phyloP scores from a whole-genome alignment of 2,888 invertebrate species.

The Epirrita christyi region DNA sequence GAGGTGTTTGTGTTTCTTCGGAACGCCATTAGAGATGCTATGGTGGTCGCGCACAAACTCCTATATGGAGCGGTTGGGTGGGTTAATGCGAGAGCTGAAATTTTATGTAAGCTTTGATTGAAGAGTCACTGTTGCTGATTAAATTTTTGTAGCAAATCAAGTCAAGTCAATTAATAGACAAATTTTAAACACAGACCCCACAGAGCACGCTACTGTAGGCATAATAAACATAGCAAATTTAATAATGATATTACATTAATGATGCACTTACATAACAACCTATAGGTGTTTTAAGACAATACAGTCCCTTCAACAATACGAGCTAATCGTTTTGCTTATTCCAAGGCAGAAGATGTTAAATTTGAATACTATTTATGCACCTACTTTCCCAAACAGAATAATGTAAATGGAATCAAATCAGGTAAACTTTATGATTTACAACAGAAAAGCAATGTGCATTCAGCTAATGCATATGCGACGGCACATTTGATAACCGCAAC shows the following conservation, averaged over 20 bases:
- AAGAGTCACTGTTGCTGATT: background rate
- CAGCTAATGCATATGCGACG: constrained; percentile 57
- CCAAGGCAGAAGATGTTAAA: background rate
- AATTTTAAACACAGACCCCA: too few relatives aligned
- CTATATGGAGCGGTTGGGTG: constrained; percentile 28
- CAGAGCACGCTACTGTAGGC: too few relatives aligned
- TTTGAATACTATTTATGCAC: background rate
- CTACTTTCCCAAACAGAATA: background rate
- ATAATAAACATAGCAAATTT: too few relatives aligned
- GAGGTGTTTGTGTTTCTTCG: constrained; percentile 78
- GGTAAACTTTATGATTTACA: constrained; percentile 4
- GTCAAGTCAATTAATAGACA: too few relatives aligned
- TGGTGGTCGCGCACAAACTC: constrained; percentile 38
- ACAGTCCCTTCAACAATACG: too few relatives aligned
- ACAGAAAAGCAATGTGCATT: constrained; percentile 10
- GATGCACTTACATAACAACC: too few relatives aligned
- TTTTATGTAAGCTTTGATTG: background rate
- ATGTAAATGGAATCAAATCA: constrained; percentile 1
- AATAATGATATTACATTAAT: too few relatives aligned
- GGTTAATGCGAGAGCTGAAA: background rate
- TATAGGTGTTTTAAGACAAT: too few relatives aligned
- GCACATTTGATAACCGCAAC: constrained; percentile 63
- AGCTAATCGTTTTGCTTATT: background rate
- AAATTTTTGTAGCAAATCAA: too few relatives aligned
- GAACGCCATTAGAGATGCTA: constrained; percentile 59